phyloP scores from a whole-genome alignment of 2,888 invertebrate species.

The Gymnosoma rotundatum region DNA sequence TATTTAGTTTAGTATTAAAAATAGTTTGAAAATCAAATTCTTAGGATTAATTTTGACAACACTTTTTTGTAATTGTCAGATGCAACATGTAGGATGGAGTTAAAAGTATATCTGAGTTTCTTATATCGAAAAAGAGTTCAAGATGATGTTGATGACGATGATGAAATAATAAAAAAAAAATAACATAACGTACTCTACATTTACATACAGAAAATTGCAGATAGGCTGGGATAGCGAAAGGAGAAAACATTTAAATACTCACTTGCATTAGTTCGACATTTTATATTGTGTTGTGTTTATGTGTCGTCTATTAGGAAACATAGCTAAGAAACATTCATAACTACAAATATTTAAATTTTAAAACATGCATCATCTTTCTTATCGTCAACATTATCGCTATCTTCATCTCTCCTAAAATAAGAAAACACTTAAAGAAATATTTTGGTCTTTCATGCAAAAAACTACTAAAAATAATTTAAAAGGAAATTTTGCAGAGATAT shows the following conservation, averaged over 20 bases:
- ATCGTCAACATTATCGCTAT: slow-evolving; percentile 43
- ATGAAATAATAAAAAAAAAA: slow-evolving; percentile 17
- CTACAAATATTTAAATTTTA: slow-evolving; percentile 37
- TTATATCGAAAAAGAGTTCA: slow-evolving; percentile 42
- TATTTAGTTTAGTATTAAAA: slow-evolving; percentile 34
- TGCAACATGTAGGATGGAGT: slow-evolving; percentile 56
- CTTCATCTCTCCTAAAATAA: neutral
- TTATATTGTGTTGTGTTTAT: slow-evolving; percentile 57
- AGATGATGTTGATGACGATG: slow-evolving; percentile 11
- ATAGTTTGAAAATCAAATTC: slow-evolving; percentile 34
- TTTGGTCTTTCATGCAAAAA: neutral
- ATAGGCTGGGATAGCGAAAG: slow-evolving; percentile 8
- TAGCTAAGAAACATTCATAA: slow-evolving; percentile 30
- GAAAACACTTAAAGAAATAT: slow-evolving; percentile 33
- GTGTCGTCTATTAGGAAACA: slow-evolving; percentile 49
- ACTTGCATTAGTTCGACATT: slow-evolving; percentile 62
- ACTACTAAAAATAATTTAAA: no score
- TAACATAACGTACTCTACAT: slow-evolving; percentile 8
- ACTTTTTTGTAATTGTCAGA: slow-evolving; percentile 61
- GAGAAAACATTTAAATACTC: slow-evolving; percentile 41
- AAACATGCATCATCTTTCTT: slow-evolving; percentile 43
- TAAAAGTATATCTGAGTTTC: slow-evolving; percentile 38
- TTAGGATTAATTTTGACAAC: slow-evolving; percentile 68
- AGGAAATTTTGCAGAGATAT: no score
- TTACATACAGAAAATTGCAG: slow-evolving; percentile 49